These are phyloP conservation scores for Dichetophora obliterata DNA, from an alignment of 2,888 invertebrate species.

Conservation along the genomic window DNA sequence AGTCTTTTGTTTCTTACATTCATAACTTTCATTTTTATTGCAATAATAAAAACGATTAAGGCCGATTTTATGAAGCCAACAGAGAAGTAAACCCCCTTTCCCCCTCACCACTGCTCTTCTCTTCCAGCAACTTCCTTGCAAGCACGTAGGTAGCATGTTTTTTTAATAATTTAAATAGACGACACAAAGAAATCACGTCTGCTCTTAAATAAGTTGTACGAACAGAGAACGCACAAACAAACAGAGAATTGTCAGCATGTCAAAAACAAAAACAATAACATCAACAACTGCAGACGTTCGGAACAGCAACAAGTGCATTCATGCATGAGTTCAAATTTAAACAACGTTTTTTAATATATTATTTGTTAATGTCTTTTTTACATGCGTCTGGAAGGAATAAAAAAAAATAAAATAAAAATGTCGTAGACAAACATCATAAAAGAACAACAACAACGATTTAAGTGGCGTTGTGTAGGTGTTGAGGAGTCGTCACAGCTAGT, in stretches of 20 bases:
- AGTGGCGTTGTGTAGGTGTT: not conserved
- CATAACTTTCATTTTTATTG: no score
- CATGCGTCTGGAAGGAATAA: not conserved
- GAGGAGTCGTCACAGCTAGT: not conserved
- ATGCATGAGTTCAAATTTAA: not conserved
- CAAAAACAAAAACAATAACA: not conserved
- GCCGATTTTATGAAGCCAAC: no score
- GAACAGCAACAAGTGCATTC: not conserved
- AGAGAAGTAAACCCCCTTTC: no score
- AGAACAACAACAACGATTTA: not conserved
- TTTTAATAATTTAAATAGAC: not conserved
- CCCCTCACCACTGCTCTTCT: no score
- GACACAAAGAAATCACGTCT: constrained; percentile 17
- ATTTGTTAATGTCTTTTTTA: not conserved
- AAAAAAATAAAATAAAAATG: not conserved
- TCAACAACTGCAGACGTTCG: not conserved
- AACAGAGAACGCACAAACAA: not conserved
- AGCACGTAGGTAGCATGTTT: no score
- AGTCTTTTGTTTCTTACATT: no score
- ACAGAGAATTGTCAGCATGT: not conserved
- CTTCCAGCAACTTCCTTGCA: no score
- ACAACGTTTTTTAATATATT: not conserved
- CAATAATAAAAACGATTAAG: no score
- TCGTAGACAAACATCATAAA: not conserved
- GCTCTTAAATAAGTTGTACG: constrained; percentile 28